Evolutionary conservation across 2,797 vertebrate species (phyloP), one percentile per base, ranked within the genome.

Genomic region (Euthynnus affinis): DNA sequence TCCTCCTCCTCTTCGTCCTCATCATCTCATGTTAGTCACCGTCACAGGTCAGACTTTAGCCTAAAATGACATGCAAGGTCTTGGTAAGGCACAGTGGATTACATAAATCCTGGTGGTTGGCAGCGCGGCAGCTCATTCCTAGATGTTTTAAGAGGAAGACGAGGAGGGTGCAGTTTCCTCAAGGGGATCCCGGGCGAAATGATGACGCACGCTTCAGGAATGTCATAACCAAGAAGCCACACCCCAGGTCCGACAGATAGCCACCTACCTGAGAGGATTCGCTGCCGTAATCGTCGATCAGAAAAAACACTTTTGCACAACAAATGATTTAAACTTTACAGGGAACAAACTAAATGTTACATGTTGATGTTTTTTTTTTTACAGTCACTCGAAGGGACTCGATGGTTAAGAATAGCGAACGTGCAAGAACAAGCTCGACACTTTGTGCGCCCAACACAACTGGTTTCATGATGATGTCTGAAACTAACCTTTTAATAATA

Each of bases 121-220:
- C 79, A 60, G 65, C 5, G 64, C n/a, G n/a, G n/a, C 67, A 34
- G 61, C 76, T 84, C 71, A n/a, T 86, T 80, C 74, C 63, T 63
- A 25, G 74, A 88, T 37, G 5, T 65, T 62, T 9, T n/a, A n/a
- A 72, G 70, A 87, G 86, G 81, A 83, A 80, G 82, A 55, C 20
- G 10, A 65, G 71, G 53, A 87, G 79, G 80, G 64, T 3, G 64
- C 76, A 71, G 81, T 71, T 85, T 88, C 82, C 86, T 85, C 52
- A 0, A 37, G 64, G 84, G 76, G 67, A 61, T 55, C 66, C 77
- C 73, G 49, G 60, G 71, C 37, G 22, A 63, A 22, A 23, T 6
- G 42, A 67, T 73, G 87, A 84, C 56, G 37, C 83, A 71, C 37
- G 1, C 61, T 18, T 17, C 3, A 80, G 70, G 77, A 80, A 79